Base-by-base conservation (phyloP, 2,888 invertebrate species). In the Agrilus biguttatus region DNA sequence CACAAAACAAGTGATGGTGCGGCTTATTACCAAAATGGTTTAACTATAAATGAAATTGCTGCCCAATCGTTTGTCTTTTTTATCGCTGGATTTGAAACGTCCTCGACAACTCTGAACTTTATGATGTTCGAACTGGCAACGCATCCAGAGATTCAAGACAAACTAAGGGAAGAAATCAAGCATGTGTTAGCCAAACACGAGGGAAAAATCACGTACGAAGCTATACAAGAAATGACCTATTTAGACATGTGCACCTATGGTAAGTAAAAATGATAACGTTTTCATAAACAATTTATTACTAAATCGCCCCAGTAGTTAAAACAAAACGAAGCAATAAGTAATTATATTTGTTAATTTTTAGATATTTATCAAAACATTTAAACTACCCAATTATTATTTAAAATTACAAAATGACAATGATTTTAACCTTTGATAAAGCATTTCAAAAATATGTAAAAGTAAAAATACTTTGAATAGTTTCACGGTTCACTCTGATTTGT, bases 71-170 rank as follows among this genome's bases (percentile, higher is more conserved):
- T 68, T 3, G 58, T 70, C 0, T 70, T 73, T 47, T 69, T 68
- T 47, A 32, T 65, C 2, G 72, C 70, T 17, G 71, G 70, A 2
- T 70, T 65, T 47, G 71, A 71, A 48, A 71, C 71, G 0, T 67
- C 69, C 0, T 65, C 69, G 1, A 58, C 63, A 0, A 62, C 66
- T 1, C 53, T 71, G 40, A 58, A 59, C 14, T 67, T 63, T 36
- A 47, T 61, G 1, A 49, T 62, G 2, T 69, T 63, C 47, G 60
- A 66, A 34, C 48, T 73, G n/a, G 66, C 70, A 0, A 37, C 43
- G 4, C 52, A 71, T 48, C 57, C 53, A 1, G 57, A 64, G 0
- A 51, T 70, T 1, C 73, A 73, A 48, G 54, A 64, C 1, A 68
- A 60, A 50, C 45, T 69, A 3, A 56, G 67, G 4, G 28, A 55